Evolutionary conservation across 2,113 vertebrate species (phyloP), one percentile per base, ranked within the genome.

Genomic region (Neogale vison): DNA sequence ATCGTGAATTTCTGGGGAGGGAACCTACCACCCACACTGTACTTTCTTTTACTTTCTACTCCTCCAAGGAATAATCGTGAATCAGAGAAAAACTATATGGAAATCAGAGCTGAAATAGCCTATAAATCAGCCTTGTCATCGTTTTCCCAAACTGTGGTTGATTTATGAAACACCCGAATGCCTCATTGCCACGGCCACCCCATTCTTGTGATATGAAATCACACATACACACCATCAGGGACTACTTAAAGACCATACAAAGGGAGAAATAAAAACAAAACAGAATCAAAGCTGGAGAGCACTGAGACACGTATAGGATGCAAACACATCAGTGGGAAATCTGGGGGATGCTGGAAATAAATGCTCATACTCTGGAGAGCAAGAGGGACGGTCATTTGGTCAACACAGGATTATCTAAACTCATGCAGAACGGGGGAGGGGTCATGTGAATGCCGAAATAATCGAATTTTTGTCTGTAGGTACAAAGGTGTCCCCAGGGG

Each of bases 11-110:
- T 98, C 94, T 98, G 86, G 93, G 87, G 94, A 93, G 97, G 96
- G 93, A 98, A 95, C 50, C 67, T 96, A 97, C 95, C 95, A 97
- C 87, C 98, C 95, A 96, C 97, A 82, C 86, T 92, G 63, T 82
- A 96, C 96, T 79, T 96, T 97, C 96, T 83, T 76, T 97, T 93
- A 92, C 97, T 95, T 96, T 76, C 82, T 82, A 85, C 97, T 97
- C 93, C 98, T 98, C 95, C 17, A 31, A 95, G 96, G 97, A 97
- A 96, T 97, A 98, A 96, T 63, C 98, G 93, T 97, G 97, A 95
- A 97, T 97, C 96, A 95, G 97, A 98, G 96, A 96, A 94, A 39
- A 87, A 88, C 96, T 98, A 55, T 95, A 95, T 96, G 97, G 88
- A 96, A 92, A 95, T 97, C 76, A 91, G 95, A 74, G 94, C 79